Evolutionary conservation across 2,888 invertebrate genomes (phyloP).

Genomic region (Odontocolon sp.): DNA sequence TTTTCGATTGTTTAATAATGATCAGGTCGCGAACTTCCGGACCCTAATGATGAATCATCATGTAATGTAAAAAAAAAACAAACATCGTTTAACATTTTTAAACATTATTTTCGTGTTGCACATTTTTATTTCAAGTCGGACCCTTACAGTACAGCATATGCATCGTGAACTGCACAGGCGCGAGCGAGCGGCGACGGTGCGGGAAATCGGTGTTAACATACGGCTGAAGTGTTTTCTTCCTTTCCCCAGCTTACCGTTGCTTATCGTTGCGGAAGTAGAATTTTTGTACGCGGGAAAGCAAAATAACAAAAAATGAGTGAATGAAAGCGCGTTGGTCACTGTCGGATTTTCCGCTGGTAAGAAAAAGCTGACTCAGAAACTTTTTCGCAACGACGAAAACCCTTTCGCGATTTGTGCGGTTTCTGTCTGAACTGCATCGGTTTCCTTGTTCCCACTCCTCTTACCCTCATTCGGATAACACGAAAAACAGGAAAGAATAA

Average conservation of each 20-base stretch:
- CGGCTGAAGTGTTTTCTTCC: conserved; percentile 17
- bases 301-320: not conserved
- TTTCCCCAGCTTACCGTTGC: not conserved
- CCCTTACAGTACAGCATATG: not conserved
- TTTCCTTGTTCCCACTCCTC: not conserved
- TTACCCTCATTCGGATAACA: not conserved
- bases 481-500: conserved; percentile 4
- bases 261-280: not conserved
- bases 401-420: conserved; percentile 25
- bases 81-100: no score
- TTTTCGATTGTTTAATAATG: no score
- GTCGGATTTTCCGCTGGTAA: not conserved
- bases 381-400: conserved; percentile 28
- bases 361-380: not conserved
- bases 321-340: not conserved
- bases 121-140: no score
- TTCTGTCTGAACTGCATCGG: conserved; percentile 3
- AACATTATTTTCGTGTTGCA: no score
- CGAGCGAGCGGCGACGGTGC: conserved; percentile 43
- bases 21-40: no score
- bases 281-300: not conserved
- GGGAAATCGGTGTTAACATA: conserved; percentile 47
- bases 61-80: no score
- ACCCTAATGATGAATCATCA: no score
- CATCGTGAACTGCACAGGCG: conserved; percentile 43